Conservation (phyloP, 2,113 vertebrate species). For the Dascyllus trimaculatus region DNA sequence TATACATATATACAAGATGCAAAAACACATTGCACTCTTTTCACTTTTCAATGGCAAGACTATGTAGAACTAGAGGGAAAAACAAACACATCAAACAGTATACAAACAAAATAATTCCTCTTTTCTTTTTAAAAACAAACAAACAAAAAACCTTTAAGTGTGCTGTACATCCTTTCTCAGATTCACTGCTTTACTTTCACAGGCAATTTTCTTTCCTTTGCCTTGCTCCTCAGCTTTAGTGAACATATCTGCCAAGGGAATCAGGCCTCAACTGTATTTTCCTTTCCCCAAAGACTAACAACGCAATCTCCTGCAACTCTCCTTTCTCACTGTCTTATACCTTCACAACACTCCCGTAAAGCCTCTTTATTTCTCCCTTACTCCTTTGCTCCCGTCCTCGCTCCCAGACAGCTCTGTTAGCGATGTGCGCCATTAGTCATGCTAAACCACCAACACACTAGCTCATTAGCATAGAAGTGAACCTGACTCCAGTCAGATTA, state of each 20-base stretch:
- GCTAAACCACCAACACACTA: conserved; percentile 78
- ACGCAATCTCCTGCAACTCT: conserved; percentile 69
- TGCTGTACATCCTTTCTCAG: conserved; percentile 34
- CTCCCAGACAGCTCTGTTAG: conserved; percentile 75
- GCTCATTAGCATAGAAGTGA: conserved; percentile 81
- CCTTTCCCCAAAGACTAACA: conserved; percentile 59
- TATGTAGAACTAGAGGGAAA: background rate
- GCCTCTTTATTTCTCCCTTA: conserved; percentile 69
- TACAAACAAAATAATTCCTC: conserved; percentile 8
- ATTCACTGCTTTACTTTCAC: conserved; percentile 62
- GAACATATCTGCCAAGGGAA: conserved; percentile 66
- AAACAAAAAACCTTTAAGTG: conserved; percentile 10
- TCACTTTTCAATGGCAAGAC: background rate
- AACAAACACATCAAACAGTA: background rate
- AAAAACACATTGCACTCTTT: background rate
- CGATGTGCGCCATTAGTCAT: conserved; percentile 76
- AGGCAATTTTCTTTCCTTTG: conserved; percentile 67
- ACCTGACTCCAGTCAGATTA: conserved; percentile 81
- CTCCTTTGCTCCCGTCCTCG: conserved; percentile 46
- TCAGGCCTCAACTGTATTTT: conserved; percentile 66
- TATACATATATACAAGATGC: background rate
- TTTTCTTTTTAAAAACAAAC: conserved; percentile 7
- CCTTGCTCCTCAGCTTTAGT: conserved; percentile 59
- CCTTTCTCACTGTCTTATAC: conserved; percentile 51
- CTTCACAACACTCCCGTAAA: conserved; percentile 56